phyloP scores from a whole-genome alignment of 2,113 vertebrate genomes.

The Sylvilagus bachmani region DNA sequence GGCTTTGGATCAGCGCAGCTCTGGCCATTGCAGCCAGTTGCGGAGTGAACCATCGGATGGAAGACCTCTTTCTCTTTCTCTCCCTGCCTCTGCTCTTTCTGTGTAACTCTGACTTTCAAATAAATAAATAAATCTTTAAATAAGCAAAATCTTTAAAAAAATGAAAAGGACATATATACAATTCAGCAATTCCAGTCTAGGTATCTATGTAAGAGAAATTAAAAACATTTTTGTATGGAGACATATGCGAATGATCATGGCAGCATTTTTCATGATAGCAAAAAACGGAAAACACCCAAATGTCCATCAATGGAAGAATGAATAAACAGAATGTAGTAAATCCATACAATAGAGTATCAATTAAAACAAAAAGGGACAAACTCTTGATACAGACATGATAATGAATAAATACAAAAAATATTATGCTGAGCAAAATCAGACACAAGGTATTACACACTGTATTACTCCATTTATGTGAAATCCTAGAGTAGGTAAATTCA shows the following conservation, averaged over 20 bases:
- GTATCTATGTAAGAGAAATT: conserved; percentile 10
- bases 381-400: background rate
- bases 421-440: background rate
- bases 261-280: conserved; percentile 16
- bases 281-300: background rate
- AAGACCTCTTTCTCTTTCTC: too few species aligned
- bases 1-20: too few species aligned
- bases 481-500: background rate
- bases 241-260: background rate
- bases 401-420: conserved; percentile 6
- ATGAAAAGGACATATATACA: background rate
- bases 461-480: conserved; percentile 19
- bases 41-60: too few species aligned
- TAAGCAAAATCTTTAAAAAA: background rate
- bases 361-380: conserved; percentile 29
- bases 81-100: too few species aligned
- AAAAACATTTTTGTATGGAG: background rate
- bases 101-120: too few species aligned
- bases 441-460: too few species aligned
- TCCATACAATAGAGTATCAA: background rate
- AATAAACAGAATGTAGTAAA: background rate
- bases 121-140: too few species aligned
- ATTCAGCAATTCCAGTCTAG: background rate
- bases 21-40: too few species aligned
- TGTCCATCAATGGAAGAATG: background rate